These are phyloP conservation scores for Leptopilina clavipes DNA, from an alignment of 1,140 invertebrate species.

Conservation along the genomic window DNA sequence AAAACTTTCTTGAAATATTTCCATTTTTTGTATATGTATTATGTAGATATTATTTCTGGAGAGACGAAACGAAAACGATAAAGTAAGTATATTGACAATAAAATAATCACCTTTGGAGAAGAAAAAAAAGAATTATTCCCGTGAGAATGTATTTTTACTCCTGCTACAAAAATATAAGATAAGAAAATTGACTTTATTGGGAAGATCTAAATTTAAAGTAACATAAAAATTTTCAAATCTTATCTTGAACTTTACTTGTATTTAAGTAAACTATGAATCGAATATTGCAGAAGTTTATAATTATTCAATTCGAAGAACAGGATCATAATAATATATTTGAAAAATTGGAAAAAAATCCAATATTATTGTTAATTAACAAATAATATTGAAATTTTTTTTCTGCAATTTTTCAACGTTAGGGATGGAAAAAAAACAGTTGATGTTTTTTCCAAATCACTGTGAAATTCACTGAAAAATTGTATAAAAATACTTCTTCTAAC, in stretches of 20 bases:
- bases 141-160: neutral
- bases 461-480: neutral
- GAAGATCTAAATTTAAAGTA: neutral
- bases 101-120: neutral
- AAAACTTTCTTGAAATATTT: neutral
- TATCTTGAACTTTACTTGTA: neutral
- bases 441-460: neutral
- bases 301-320: neutral
- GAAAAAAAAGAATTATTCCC: neutral
- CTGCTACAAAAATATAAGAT: neutral
- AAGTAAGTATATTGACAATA: neutral
- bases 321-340: neutral
- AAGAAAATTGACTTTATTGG: constrained; percentile 12
- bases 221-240: neutral
- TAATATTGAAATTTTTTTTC: too few species aligned
- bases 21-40: neutral
- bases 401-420: too few species aligned
- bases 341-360: too few species aligned
- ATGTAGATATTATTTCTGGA: too few species aligned
- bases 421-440: neutral
- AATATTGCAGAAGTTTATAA: neutral
- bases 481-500: neutral
- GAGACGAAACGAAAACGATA: neutral
- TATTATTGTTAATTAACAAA: neutral
- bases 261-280: neutral